Conservation (phyloP, 30 jellyfish, hydroid and myxozoan genomes). For the Hydractinia echinata region DNA sequence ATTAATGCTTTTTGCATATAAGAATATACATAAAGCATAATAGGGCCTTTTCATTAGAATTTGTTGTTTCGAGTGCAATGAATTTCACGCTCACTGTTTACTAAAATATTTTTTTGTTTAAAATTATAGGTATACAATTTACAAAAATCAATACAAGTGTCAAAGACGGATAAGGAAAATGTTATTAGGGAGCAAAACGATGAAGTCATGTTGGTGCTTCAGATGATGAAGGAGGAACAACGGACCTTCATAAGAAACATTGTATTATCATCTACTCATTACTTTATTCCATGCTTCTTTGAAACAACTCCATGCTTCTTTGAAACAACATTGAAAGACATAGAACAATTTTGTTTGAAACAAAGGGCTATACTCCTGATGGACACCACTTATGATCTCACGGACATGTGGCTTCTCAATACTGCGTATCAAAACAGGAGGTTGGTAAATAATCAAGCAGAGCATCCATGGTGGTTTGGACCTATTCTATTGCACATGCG, state of each 20-base stretch:
- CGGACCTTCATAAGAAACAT: not conserved
- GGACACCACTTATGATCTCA: not conserved
- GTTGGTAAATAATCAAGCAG: not conserved
- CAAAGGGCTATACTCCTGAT: not conserved
- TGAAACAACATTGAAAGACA: not conserved
- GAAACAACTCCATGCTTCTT: no score
- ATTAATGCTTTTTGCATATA: not conserved
- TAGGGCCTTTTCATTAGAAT: not conserved
- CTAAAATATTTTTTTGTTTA: no score
- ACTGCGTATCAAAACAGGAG: not conserved
- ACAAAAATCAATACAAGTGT: no score
- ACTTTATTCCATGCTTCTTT: constrained; percentile 1
- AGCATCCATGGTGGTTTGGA: not conserved
- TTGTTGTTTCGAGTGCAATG: not conserved
- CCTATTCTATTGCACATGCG: not conserved
- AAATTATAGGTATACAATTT: no score
- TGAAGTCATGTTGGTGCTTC: no score
- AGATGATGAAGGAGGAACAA: no score
- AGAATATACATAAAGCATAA: not conserved
- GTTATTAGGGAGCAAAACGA: no score
- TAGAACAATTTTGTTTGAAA: not conserved
- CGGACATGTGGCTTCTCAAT: not conserved
- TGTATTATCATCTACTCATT: not conserved
- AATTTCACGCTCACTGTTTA: no score
- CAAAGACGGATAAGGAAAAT: no score